phyloP scores from a whole-genome alignment of 2,113 vertebrate species.

The Dolichotis patagonum region DNA sequence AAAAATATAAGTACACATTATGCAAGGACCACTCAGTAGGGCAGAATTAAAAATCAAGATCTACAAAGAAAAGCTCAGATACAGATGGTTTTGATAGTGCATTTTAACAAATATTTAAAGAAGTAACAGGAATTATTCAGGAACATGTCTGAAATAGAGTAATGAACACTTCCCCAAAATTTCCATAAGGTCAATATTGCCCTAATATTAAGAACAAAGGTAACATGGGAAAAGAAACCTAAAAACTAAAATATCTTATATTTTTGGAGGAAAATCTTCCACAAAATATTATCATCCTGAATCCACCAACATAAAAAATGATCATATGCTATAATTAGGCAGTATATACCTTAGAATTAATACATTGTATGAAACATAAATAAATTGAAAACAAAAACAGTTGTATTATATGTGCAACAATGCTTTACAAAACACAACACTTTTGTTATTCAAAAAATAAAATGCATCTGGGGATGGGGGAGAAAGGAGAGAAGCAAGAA shows the following conservation, averaged over 20 bases:
- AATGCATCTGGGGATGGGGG: background rate
- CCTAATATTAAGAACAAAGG: background rate
- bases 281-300: background rate
- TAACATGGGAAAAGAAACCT: background rate
- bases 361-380: background rate
- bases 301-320: background rate
- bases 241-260: background rate
- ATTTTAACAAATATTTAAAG: background rate
- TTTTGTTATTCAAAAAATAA: background rate
- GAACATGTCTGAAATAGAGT: background rate
- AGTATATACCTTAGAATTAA: background rate
- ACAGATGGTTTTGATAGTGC: background rate
- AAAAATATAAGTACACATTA: background rate
- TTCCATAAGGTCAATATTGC: background rate
- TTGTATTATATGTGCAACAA: background rate
- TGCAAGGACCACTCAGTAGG: background rate
- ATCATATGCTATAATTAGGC: background rate
- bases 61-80: background rate
- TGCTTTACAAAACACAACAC: background rate
- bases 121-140: background rate
- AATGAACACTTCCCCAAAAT: background rate
- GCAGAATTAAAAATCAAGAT: background rate
- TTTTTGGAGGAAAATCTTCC: background rate
- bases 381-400: background rate
- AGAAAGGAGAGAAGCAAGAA: background rate